Evolutionary conservation across 2,888 invertebrate genomes (phyloP), one percentile per base, ranked within the genome.

Genomic region (Seladonia tumulorum): DNA sequence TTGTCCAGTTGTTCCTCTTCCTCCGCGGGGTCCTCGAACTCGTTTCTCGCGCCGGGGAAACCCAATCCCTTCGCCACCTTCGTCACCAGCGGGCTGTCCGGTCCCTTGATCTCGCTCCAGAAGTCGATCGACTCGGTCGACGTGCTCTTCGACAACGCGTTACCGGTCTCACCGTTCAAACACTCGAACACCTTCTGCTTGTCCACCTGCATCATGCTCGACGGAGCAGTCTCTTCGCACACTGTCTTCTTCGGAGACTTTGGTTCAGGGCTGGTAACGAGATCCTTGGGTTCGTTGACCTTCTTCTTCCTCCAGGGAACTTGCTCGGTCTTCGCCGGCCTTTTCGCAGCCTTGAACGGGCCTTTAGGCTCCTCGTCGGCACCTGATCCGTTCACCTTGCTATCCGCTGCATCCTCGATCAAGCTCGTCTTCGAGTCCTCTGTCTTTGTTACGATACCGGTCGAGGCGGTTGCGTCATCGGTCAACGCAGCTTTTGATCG

Each of bases 51-150:
- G 79, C 63, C 78, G 25, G 79, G 53, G 74, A 78, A 80, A 73
- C 57, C 45, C 35, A 81, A 88, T 82, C 82, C 81, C 68, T 71
- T 86, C 18, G 42, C 42, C 57, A 70, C 14, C 57, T 72, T 85
- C 3, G 70, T 18, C 22, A 68, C 42, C 45, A 81, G 66, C 0
- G 87, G 89, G 35, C 82, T 85, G 0, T 74, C 81, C 71, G 92
- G 89, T 45, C 93, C 89, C 87, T 92, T 92, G 82, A 94, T 94
- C 90, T 94, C 94, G 77, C 92, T 94, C 94, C 94, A 95, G 88
- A 95, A 95, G 87, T 95, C 95, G 81, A 95, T 93, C 79, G 91
- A 91, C 71, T 91, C 91, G 0, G 76, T 87, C 16, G 91, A 91
- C 12, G 86, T 80, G 29, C 90, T 91, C 39, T 89, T 90, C 0